phyloP scores from a whole-genome alignment of 1,140 invertebrate species.

The Brachystomella parvula region DNA sequence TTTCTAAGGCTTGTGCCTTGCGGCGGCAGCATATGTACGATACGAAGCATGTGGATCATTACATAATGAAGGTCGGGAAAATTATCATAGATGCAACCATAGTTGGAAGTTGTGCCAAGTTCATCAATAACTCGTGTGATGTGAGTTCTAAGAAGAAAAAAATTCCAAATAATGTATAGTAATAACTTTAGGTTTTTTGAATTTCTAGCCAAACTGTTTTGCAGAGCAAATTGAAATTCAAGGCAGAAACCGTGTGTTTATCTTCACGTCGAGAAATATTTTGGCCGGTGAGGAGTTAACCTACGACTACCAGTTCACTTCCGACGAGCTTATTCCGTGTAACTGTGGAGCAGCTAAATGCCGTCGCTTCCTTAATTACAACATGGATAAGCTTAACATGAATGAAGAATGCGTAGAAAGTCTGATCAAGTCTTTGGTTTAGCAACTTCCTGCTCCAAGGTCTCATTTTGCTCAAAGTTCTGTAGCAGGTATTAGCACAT shows the following conservation, averaged over 20 bases:
- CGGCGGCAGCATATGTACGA: background rate
- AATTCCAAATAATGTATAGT: background rate
- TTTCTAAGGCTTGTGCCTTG: background rate
- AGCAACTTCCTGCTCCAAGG: too few species aligned
- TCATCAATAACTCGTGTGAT: slow-evolving; percentile 57
- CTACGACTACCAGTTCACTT: slow-evolving; percentile 99
- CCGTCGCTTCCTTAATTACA: slow-evolving; percentile 96
- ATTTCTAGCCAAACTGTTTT: slow-evolving; percentile 81
- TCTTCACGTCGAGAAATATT: slow-evolving; percentile 91
- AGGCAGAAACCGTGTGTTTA: slow-evolving; percentile 91
- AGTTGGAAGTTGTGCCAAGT: background rate
- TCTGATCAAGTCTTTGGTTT: background rate
- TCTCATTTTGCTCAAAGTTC: too few species aligned
- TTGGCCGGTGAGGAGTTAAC: slow-evolving; percentile 94
- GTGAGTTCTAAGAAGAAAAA: slow-evolving; percentile 50
- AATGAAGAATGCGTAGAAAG: background rate
- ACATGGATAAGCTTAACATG: background rate
- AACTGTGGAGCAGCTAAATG: slow-evolving; percentile 96
- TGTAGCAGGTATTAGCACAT: too few species aligned
- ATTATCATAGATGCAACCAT: background rate
- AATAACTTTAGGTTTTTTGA: background rate
- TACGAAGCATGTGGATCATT: background rate
- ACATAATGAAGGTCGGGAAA: slow-evolving; percentile 3
- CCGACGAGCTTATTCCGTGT: slow-evolving; percentile 96
- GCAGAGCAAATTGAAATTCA: slow-evolving; percentile 95